These are phyloP conservation scores for Hetaerina titia DNA, from an alignment of 2,888 invertebrate genomes.

Conservation along the genomic window DNA sequence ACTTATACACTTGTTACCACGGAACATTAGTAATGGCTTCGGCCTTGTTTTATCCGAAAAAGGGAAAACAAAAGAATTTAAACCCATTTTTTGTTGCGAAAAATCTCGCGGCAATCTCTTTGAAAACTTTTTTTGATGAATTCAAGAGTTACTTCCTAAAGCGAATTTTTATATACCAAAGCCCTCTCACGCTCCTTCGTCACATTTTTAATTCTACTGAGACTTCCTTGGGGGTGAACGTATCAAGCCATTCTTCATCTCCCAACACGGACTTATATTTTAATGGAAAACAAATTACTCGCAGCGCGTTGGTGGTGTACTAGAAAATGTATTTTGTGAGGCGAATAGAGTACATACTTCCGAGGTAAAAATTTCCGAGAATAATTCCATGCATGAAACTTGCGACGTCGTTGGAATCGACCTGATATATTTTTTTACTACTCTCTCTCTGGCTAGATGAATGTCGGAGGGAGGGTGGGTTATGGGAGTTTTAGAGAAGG, in stretches of 20 bases:
- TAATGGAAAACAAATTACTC: slow-evolving; percentile 16
- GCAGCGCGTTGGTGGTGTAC: not conserved
- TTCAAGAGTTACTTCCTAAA: not conserved
- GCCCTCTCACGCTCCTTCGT: not conserved
- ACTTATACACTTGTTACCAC: not conserved
- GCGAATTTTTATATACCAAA: not conserved
- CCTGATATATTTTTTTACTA: too few species aligned
- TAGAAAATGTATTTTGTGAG: not conserved
- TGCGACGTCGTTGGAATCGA: too few species aligned
- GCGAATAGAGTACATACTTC: not conserved
- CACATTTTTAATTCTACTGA: not conserved
- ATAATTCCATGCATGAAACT: too few species aligned
- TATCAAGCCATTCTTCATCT: not conserved
- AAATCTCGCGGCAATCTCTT: not conserved
- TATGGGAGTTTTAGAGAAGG: too few species aligned
- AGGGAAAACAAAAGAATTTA: not conserved
- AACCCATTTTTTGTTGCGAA: not conserved
- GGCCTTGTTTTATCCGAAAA: not conserved
- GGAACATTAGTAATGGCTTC: not conserved
- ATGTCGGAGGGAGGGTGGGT: too few species aligned
- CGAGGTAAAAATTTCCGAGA: too few species aligned
- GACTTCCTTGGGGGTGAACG: not conserved
- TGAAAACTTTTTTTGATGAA: not conserved
- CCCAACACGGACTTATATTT: not conserved
- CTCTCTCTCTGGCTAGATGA: too few species aligned